Percentiles rank a stretch among this genome's conserved stretches.
Evolutionary conservation across 1,140 invertebrate genomes (phyloP).

Genomic region (Octopus bimaculoides): DNA sequence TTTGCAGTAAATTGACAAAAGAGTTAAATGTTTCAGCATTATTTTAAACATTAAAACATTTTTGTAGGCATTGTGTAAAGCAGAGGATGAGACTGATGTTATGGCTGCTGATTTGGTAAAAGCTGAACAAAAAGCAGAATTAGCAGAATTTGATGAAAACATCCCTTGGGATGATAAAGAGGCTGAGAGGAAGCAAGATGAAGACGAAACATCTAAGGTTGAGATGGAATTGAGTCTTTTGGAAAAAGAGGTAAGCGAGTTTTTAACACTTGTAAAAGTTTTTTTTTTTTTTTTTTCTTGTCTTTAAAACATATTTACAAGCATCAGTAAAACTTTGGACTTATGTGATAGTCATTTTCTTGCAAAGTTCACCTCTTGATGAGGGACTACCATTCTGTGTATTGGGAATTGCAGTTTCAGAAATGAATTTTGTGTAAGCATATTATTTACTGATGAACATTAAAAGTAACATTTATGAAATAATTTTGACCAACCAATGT

Average conservation of each 20-base stretch:
- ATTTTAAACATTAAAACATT: not conserved
- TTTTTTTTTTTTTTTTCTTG: no score
- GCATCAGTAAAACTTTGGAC: no score
- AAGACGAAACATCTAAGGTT: constrained; percentile 64
- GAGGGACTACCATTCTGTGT: no score
- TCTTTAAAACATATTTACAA: no score
- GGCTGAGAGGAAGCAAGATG: constrained; percentile 62
- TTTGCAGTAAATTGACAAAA: not conserved
- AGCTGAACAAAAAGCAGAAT: constrained; percentile 88
- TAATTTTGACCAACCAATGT: no score
- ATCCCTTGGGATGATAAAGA: constrained; percentile 75
- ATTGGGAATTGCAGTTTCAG: no score
- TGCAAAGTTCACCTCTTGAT: no score
- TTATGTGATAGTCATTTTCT: no score
- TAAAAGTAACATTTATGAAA: no score
- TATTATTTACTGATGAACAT: no score
- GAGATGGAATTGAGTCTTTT: constrained; percentile 80
- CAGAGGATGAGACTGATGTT: constrained; percentile 93
- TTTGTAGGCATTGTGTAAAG: constrained; percentile 75
- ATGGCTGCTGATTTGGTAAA: constrained; percentile 84
- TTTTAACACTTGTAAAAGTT: no score
- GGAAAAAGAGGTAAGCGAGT: constrained; percentile 71
- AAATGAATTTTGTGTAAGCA: no score
- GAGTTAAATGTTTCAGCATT: not conserved
- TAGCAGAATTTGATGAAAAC: constrained; percentile 95